These are phyloP conservation scores for Podarcis muralis DNA, from an alignment of 2,113 vertebrate genomes.

Conservation along the genomic window DNA sequence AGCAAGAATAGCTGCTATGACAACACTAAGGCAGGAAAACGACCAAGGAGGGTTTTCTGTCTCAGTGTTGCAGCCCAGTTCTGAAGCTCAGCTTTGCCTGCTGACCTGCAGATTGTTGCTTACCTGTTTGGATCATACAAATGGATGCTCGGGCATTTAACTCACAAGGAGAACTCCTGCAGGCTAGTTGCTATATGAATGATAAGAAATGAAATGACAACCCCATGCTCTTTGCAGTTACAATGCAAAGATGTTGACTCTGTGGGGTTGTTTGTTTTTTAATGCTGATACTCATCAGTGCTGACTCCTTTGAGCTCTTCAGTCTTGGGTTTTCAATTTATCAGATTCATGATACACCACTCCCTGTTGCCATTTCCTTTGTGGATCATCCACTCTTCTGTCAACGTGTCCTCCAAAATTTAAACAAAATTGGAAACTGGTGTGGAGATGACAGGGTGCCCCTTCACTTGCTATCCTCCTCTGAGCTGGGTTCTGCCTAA, in stretches of 20 bases:
- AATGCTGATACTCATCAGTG: not conserved
- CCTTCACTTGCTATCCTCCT: not conserved
- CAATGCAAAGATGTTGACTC: not conserved
- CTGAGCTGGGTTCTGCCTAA: not conserved
- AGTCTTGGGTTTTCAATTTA: not conserved
- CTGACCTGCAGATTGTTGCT: not conserved
- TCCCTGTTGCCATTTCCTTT: not conserved
- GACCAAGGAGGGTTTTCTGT: not conserved
- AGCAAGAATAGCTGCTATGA: conserved; percentile 5
- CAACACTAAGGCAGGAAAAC: not conserved
- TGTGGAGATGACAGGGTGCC: not conserved
- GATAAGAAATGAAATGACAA: not conserved
- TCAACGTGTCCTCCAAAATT: not conserved
- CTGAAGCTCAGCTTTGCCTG: not conserved
- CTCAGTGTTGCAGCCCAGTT: not conserved
- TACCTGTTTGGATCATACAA: not conserved
- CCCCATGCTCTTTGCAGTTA: not conserved
- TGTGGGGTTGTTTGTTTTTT: not conserved
- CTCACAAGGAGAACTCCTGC: not conserved
- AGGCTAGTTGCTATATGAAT: not conserved
- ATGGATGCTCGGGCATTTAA: not conserved
- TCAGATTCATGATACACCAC: not conserved
- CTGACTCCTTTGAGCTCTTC: not conserved
- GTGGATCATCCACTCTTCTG: not conserved
- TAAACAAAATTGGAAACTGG: not conserved